Conservation (phyloP, 2,113 vertebrate genomes). For the Dipodomys stephensi region DNA sequence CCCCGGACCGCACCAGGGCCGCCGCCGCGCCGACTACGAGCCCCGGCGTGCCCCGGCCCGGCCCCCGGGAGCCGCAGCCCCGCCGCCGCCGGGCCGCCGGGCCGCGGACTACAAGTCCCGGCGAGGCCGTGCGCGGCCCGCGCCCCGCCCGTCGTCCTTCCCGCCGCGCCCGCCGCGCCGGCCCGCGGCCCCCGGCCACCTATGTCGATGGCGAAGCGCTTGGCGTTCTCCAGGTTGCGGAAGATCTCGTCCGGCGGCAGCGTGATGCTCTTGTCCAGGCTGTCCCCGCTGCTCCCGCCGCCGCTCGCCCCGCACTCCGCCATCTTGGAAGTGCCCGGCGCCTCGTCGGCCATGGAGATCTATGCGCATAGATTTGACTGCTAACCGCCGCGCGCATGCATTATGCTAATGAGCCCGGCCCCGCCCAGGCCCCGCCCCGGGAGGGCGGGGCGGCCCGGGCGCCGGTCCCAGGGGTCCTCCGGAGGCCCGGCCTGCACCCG, state of each 20-base stretch:
- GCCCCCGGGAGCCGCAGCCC: conserved; percentile 57
- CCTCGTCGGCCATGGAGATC: conserved; percentile 85
- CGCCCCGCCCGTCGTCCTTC: neutral
- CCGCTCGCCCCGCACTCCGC: conserved; percentile 85
- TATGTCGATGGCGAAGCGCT: conserved; percentile 98
- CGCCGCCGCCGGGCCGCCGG: neutral
- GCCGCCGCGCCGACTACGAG: conserved; percentile 38
- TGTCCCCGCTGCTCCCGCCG: conserved; percentile 85
- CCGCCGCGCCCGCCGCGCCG: conserved; percentile 1
- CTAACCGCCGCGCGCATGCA: conserved; percentile 54
- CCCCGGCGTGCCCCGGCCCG: conserved; percentile 11
- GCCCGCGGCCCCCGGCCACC: conserved; percentile 84
- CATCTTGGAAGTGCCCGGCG: conserved; percentile 86
- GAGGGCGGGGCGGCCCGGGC: too few species aligned
- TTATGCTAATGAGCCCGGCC: conserved; percentile 78
- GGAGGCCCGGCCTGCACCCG: too few species aligned
- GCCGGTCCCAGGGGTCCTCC: too few species aligned
- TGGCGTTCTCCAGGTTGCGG: conserved; percentile 97
- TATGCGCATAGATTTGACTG: conserved; percentile 85
- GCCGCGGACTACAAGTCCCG: conserved; percentile 20
- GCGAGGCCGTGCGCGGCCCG: conserved; percentile 1
- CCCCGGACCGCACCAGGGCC: neutral
- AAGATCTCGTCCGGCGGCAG: conserved; percentile 97
- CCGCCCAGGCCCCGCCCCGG: neutral
- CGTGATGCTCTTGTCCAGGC: conserved; percentile 97